Conservation (phyloP, 2,888 invertebrate species). For the Papilio gigon region DNA sequence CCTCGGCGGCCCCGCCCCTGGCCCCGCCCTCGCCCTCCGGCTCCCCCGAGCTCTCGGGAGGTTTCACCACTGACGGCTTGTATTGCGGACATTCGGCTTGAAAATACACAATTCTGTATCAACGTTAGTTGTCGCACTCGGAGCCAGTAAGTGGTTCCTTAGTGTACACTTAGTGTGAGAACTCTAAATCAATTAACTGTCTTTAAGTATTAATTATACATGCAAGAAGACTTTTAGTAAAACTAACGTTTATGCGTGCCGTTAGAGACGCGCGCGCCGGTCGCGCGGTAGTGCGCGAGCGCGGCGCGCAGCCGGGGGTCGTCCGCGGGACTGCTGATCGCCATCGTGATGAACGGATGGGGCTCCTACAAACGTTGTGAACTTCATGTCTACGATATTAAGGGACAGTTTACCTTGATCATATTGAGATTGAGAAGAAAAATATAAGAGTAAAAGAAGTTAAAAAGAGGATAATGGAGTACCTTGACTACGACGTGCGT, state of each 20-base stretch:
- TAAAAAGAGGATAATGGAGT: slow-evolving; percentile 40
- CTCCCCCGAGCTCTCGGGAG: slow-evolving; percentile 49
- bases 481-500: slow-evolving; percentile 45
- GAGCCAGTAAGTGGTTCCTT: not conserved
- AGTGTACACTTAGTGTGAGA: too few relatives aligned
- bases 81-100: slow-evolving; percentile 68
- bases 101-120: not conserved
- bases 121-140: not conserved
- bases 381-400: not conserved
- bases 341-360: slow-evolving; percentile 89
- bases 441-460: slow-evolving; percentile 40
- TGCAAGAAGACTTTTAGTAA: too few relatives aligned
- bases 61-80: slow-evolving; percentile 64
- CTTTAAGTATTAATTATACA: too few relatives aligned
- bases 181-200: too few relatives aligned
- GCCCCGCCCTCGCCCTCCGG: slow-evolving; percentile 52
- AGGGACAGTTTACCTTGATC: too few relatives aligned
- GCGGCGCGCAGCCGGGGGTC: slow-evolving; percentile 86
- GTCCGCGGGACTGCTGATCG: slow-evolving; percentile 85
- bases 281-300: slow-evolving; percentile 93
- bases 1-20: slow-evolving; percentile 50
- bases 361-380: slow-evolving; percentile 74
- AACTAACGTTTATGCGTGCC: slow-evolving; percentile 62
- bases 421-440: too few relatives aligned
- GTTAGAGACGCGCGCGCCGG: slow-evolving; percentile 85